Percentiles rank a stretch among this genome's conserved stretches.
Conservation (phyloP, 2,888 invertebrate species). For the Cataglyphis cursor region DNA sequence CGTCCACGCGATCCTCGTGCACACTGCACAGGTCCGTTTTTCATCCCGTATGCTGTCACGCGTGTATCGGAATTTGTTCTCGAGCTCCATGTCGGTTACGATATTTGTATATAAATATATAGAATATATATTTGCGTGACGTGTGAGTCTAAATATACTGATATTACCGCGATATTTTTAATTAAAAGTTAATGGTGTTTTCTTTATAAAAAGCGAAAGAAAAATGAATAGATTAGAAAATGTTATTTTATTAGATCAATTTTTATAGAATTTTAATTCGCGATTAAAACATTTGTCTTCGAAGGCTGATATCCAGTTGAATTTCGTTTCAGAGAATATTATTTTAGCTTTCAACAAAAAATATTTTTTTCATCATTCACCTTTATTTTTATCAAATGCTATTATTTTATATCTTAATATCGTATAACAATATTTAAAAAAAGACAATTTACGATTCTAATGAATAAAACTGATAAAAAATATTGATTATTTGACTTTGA, state of each 20-base stretch:
- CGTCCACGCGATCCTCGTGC: slow-evolving; percentile 83
- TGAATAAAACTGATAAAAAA: background rate
- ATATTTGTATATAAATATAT: background rate
- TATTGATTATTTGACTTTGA: background rate
- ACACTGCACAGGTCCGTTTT: slow-evolving; percentile 79
- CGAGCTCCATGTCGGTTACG: slow-evolving; percentile 28
- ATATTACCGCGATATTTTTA: background rate
- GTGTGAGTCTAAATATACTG: background rate
- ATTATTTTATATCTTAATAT: background rate
- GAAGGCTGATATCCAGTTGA: background rate
- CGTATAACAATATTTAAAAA: background rate
- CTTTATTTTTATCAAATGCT: background rate
- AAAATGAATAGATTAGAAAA: background rate
- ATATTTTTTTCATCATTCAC: background rate
- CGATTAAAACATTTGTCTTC: background rate
- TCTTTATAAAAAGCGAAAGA: slow-evolving; percentile 3
- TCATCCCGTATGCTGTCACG: slow-evolving; percentile 44
- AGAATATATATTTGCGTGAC: background rate
- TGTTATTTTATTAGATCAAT: background rate
- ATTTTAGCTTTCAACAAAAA: background rate
- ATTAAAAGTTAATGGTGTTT: background rate
- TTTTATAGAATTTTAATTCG: background rate
- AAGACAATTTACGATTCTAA: background rate
- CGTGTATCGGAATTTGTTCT: slow-evolving; percentile 23
- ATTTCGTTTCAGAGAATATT: background rate